Evolutionary conservation across 2,113 vertebrate species (phyloP), one percentile per base, ranked within the genome.

Genomic region (Sebastes schlegelii): DNA sequence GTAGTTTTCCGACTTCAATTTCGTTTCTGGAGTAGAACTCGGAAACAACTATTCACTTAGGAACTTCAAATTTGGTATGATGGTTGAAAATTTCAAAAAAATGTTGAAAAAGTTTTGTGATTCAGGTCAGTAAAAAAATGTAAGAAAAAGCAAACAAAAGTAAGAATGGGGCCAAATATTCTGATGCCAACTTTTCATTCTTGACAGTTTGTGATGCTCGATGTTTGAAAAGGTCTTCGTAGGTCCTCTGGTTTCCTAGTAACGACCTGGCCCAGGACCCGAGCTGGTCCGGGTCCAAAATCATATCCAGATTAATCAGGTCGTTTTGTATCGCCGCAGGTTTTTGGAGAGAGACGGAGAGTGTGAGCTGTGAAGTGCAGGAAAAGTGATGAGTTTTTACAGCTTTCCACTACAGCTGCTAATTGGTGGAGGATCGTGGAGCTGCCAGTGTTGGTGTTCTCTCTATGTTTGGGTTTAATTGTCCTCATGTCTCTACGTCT

Each of bases 121-220:
- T 19, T 51, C 17, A 19, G 2, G 5, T 7, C 5, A n/a, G 7
- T 23, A 8, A 58, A 3, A 21, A 0, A 48, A 13, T 46, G 7
- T 4, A 48, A 40, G 43, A 14, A 49, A 49, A 10, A 49, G 48
- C 19, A n/a, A 55, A 55, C 54, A 1, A 8, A n/a, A 14, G 21
- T 10, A 10, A 43, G 40, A 9, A 57, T 11, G n/a, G 46, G 70
- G 58, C 42, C n/a, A 23, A 17, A 17, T 21, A 34, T 9, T 8
- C 13, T 8, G 4, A n/a, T 19, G 23, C 23, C 43, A 51, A n/a
- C 48, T 69, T 52, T 52, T 6, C 66, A 1, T 4, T 1, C 45
- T 74, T 17, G 6, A 26, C 6, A 17, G 21, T 61, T 19, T 49
- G 1, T 6, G 3, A 4, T 34, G 0, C 17, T 48, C 17, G 0